Conservation (phyloP, 2,888 invertebrate species). For the Pandemis corylana region DNA sequence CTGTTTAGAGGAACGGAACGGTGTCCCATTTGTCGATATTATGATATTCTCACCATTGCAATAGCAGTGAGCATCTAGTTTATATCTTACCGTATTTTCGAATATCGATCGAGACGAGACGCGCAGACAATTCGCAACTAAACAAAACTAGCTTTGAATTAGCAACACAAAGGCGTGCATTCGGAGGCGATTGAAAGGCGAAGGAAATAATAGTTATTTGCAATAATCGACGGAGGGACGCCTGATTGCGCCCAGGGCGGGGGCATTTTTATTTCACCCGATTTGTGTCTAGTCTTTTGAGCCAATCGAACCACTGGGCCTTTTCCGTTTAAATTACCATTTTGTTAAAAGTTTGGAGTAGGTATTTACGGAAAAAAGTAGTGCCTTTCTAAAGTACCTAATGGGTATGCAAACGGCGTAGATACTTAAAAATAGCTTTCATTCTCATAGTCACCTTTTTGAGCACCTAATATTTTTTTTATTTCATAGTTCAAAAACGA, state of each 20-base stretch:
- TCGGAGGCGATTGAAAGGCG: constrained; percentile 76
- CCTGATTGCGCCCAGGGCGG: constrained; percentile 79
- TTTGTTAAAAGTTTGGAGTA: background rate
- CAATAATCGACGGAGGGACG: constrained; percentile 81
- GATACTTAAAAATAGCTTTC: no score
- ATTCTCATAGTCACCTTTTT: no score
- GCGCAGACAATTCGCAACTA: constrained; percentile 48
- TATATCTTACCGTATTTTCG: background rate
- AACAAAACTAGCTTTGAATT: constrained; percentile 74
- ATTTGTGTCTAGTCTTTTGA: constrained; percentile 58
- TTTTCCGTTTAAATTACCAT: background rate
- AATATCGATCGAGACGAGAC: constrained; percentile 21
- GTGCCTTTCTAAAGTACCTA: background rate
- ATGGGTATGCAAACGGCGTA: background rate
- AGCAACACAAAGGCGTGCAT: constrained; percentile 75
- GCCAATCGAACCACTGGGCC: constrained; percentile 1
- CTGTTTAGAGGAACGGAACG: background rate
- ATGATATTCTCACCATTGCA: background rate
- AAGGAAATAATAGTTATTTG: constrained; percentile 79
- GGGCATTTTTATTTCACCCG: constrained; percentile 69
- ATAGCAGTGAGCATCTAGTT: background rate
- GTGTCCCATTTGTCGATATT: background rate
- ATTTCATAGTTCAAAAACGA: no score
- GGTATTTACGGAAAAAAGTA: background rate
- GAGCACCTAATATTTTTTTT: no score